phyloP scores from a whole-genome alignment of 2,113 vertebrate genomes.

The Marmota flaviventris region DNA sequence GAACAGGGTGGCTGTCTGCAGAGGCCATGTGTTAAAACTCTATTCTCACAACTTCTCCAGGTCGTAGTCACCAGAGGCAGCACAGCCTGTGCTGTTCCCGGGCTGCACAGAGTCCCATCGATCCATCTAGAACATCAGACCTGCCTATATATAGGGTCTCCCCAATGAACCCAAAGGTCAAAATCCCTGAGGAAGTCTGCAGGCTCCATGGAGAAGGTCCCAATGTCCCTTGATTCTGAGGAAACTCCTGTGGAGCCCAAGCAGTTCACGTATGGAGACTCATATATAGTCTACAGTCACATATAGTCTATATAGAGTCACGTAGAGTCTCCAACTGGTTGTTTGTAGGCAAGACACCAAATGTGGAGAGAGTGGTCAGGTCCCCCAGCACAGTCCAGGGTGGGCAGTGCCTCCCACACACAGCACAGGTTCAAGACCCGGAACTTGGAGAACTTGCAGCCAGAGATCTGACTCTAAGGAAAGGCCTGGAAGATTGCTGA shows the following conservation, averaged over 20 bases:
- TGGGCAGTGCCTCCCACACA: not conserved
- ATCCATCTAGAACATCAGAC: not conserved
- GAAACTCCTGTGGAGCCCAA: no score
- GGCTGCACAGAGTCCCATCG: not conserved
- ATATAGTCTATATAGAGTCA: no score
- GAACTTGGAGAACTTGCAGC: not conserved
- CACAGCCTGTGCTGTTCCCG: not conserved
- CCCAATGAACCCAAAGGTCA: not conserved
- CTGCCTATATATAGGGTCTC: no score
- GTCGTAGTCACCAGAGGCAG: not conserved
- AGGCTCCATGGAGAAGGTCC: not conserved
- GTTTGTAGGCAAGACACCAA: not conserved
- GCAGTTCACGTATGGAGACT: no score
- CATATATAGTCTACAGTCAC: no score
- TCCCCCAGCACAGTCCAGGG: not conserved
- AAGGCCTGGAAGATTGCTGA: no score
- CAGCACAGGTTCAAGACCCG: not conserved
- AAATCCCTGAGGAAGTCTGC: not conserved
- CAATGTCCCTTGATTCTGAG: not conserved
- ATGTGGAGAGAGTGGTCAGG: not conserved
- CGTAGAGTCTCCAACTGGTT: no score
- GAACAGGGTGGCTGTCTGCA: not conserved
- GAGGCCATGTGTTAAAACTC: fast-evolving
- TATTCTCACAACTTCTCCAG: not conserved
- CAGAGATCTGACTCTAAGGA: no score